Evolutionary conservation across 2,113 vertebrate genomes (phyloP), one percentile per base, ranked within the genome.

Genomic region (Columba janthina): DNA sequence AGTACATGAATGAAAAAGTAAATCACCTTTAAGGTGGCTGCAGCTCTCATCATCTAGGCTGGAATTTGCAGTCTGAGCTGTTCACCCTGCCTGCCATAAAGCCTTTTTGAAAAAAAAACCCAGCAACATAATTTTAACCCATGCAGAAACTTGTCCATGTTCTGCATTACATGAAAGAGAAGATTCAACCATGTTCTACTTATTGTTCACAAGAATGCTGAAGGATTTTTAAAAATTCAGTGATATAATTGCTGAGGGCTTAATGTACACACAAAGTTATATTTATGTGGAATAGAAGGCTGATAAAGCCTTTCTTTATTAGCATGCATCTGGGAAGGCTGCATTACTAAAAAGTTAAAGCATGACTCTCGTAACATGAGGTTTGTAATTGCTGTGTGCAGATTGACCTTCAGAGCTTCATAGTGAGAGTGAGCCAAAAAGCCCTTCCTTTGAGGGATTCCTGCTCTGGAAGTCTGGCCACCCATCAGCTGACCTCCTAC

Each of bases 341-440:
- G 36, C 21, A 3, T 54, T 71, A 36, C 64, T 74, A 20, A 60
- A 64, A 71, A 61, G 67, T 72, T 94, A 71, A 77, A 74, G 77
- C 62, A 42, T 62, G 13, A 36, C 54, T 88, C 21, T 83, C 8
- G 9, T 60, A 72, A 70, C 72, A 28, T 40, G 57, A 85, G 25
- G 40, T 78, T 76, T 65, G 40, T 90, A 88, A 75, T 81, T 92
- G 73, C 79, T 90, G 42, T 44, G 62, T 50, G 54, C 77, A 73
- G 67, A 82, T 85, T 80, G 93, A 89, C 94, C 89, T 90, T 95
- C 66, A 58, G 85, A 90, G 88, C 75, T 87, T 60, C 4, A 0
- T 12, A 42, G 85, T 9, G 21, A 10, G 17, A 19, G 57, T 36
- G 70, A 95, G 90, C 89, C 93, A 96, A 70, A 86, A 50, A 89